phyloP scores from a whole-genome alignment of 2,888 invertebrate species.

The Caenorhabditis wallacei region DNA sequence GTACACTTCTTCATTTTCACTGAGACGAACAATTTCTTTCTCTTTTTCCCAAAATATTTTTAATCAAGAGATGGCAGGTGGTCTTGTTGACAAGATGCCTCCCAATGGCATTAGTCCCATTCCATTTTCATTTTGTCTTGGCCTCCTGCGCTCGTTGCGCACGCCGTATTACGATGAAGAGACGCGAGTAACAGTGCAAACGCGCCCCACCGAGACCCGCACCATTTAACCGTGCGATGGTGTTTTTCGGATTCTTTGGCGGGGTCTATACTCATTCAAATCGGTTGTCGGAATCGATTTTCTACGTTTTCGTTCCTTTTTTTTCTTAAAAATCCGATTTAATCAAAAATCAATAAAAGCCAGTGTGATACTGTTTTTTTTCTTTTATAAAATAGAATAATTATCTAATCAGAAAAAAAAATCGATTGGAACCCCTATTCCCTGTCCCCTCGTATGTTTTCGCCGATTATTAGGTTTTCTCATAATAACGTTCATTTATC shows the following conservation, averaged over 20 bases:
- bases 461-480: no score
- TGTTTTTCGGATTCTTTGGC: not conserved
- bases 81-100: conserved; percentile 7
- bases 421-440: no score
- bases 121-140: conserved; percentile 1
- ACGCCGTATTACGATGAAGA: not conserved
- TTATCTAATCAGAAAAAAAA: no score
- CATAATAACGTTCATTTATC: not conserved
- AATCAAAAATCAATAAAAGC: no score
- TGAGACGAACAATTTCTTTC: not conserved
- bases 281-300: not conserved
- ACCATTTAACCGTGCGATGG: conserved; percentile 14
- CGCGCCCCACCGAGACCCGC: conserved; percentile 25
- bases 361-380: no score
- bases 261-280: conserved; percentile 7
- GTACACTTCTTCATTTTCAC: not conserved
- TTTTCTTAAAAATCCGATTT: not conserved
- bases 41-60: not conserved
- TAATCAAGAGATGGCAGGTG: conserved; percentile 26
- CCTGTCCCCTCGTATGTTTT: no score
- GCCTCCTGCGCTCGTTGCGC: not conserved
- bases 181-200: not conserved
- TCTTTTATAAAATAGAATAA: no score
- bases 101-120: not conserved
- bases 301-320: not conserved